phyloP scores from a whole-genome alignment of 2,113 vertebrate species.

The Spheniscus mendiculus region DNA sequence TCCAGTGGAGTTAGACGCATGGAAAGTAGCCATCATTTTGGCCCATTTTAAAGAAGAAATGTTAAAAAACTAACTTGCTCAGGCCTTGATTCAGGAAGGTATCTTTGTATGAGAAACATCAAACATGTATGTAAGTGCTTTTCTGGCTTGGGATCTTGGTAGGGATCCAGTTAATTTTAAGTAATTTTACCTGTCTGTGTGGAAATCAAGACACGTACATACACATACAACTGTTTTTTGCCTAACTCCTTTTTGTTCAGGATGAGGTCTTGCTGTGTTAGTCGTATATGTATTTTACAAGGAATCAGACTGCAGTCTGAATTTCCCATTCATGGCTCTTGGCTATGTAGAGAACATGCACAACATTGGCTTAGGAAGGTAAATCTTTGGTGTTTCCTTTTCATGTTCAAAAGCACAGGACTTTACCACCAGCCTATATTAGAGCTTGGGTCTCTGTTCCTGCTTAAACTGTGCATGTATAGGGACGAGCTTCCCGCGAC shows the following conservation, averaged over 20 bases:
- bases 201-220: not conserved
- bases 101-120: not conserved
- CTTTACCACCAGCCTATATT: not conserved
- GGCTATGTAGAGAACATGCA: not conserved
- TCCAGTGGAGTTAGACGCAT: not conserved
- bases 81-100: not conserved
- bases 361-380: not conserved
- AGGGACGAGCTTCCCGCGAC: not conserved
- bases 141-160: not conserved
- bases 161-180: not conserved
- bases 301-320: not conserved
- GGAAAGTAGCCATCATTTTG: not conserved
- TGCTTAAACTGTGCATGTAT: constrained; percentile 12
- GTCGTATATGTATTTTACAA: not conserved
- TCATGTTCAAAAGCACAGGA: constrained; percentile 28
- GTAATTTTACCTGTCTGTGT: not conserved
- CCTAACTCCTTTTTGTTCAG: not conserved
- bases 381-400: constrained; percentile 14
- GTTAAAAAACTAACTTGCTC: not conserved
- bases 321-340: not conserved
- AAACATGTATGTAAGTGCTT: not conserved
- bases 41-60: not conserved
- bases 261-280: not conserved
- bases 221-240: not conserved
- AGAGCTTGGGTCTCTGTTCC: not conserved